Evolutionary conservation across 2,888 invertebrate genomes (phyloP), one percentile per base, ranked within the genome.

Genomic region (Dorcus hopei): DNA sequence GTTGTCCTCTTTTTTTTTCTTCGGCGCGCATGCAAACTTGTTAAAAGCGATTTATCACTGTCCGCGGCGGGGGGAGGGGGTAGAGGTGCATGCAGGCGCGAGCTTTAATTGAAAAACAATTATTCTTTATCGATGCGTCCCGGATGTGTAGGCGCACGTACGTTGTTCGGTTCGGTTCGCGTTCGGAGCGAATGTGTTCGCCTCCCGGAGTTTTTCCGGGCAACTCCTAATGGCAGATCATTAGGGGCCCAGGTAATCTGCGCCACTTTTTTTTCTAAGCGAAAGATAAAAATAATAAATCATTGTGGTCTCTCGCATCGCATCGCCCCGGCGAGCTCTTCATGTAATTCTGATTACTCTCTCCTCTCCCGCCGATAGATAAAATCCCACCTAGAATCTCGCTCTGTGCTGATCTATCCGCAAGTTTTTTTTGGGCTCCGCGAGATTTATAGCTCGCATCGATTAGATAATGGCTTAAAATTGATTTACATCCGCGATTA

Each of bases 241-340:
- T 78, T 78, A 78, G 76, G 76, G 74, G 72, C 67, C 19, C 75
- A 76, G 77, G 77, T 77, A 77, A 77, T 77, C 77, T 77, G 69
- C 74, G 67, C 69, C 68, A 68, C 71, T 72, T 74, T 76, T 74
- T 73, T 74, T 67, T 72, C 52, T 67, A 73, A 72, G 69, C 67
- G 67, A 64, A 64, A 74, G 77, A 77, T 77, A 77, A 77, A 77
- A 77, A 76, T 59, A 75, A 77, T 77, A 76, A 77, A 77, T 77
- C 76, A 77, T 76, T 75, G 74, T 72, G 72, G 71, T 72, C 71
- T 75, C 70, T 19, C 19, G 1, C 71, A 72, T 74, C 68, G 66
- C 59, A 38, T 50, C 39, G 55, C 61, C 65, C 11, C 51, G 45
- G 38, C 54, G 38, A 26, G 70, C 63, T 68, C 76, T 75, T 72